Evolutionary conservation across 1,140 invertebrate species (phyloP), one percentile per base, ranked within the genome.

Genomic region (Choristoneura fumiferana): DNA sequence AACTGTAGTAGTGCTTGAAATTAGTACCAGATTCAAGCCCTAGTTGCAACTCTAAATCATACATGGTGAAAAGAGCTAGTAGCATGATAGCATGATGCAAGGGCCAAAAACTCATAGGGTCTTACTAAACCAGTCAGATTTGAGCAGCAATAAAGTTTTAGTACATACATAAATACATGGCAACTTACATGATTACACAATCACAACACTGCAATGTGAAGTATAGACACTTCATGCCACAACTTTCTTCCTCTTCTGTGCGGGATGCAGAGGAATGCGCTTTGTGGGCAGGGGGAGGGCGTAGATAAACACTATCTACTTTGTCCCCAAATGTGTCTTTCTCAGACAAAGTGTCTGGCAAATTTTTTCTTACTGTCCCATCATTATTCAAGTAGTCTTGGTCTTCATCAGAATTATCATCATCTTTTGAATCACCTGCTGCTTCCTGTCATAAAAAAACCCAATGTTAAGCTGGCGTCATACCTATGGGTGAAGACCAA

Each of bases 141-240:
- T 29, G 22, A 29, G 22, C 22, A 29, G 22, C 6, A 29, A 3
- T 3, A 29, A 6, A 29, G 22, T 2, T 2, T 3, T 37, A 38
- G 12, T 57, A 52, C 17, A 22, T 57, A 58, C 34, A 52, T 33
- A 54, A 45, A 33, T 55, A 12, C 15, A 65, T 68, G 63, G 57
- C 57, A 66, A 43, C 35, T 81, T 76, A 88, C 79, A 86, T 81
- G 38, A 89, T 64, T 9, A 82, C 78, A 78, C 87, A 89, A 57
- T 87, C 80, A 66, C 87, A 89, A 49, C 86, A 89, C 57, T 84
- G 74, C n/a, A 87, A 61, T 0, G 80, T 81, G 57, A 84, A 89
- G 66, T 86, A 89, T 1, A 89, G 72, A 53, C 87, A 89, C 64
- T 86, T 86, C 13, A 89, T 80, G 39, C 76, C 75, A 60, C 87